Evolutionary conservation across 1,140 invertebrate genomes (phyloP).

Genomic region (Potamilus streckersoni): DNA sequence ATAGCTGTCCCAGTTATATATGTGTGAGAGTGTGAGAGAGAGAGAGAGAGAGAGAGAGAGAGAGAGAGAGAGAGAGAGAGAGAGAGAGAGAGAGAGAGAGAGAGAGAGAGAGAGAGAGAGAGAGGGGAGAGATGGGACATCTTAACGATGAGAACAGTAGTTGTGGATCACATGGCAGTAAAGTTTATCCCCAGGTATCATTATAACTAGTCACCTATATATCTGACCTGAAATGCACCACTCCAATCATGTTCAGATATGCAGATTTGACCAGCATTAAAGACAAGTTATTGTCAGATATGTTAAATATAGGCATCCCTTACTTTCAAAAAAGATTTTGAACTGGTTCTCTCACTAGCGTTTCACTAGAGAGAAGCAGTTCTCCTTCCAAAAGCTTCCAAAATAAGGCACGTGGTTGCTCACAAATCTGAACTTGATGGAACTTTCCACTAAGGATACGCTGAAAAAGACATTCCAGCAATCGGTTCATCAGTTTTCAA

Average conservation of each 20-base stretch:
- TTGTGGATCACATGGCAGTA: not conserved
- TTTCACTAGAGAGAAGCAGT: conserved; percentile 20
- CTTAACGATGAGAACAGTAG: not conserved
- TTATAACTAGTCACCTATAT: conserved; percentile 28
- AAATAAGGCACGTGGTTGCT: conserved; percentile 32
- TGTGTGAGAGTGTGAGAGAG: too few relatives aligned
- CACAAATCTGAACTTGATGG: conserved; percentile 23
- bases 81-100: too few relatives aligned
- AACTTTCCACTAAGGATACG: conserved; percentile 10
- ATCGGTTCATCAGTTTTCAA: conserved; percentile 34
- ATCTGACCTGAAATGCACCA: not conserved
- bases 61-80: too few relatives aligned
- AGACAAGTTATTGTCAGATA: conserved; percentile 12
- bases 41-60: too few relatives aligned
- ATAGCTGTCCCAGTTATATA: too few relatives aligned
- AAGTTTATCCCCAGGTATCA: conserved; percentile 25
- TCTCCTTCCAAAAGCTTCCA: conserved; percentile 27
- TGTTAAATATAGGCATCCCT: conserved; percentile 24
- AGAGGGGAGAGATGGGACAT: not conserved
- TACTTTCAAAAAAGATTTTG: conserved; percentile 25
- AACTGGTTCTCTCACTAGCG: not conserved
- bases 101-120: too few relatives aligned
- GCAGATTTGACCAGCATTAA: conserved; percentile 26
- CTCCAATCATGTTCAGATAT: not conserved
- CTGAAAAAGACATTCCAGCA: conserved; percentile 15